Base-by-base conservation (phyloP, 2,113 vertebrate species). In the Festucalex cinctus region DNA sequence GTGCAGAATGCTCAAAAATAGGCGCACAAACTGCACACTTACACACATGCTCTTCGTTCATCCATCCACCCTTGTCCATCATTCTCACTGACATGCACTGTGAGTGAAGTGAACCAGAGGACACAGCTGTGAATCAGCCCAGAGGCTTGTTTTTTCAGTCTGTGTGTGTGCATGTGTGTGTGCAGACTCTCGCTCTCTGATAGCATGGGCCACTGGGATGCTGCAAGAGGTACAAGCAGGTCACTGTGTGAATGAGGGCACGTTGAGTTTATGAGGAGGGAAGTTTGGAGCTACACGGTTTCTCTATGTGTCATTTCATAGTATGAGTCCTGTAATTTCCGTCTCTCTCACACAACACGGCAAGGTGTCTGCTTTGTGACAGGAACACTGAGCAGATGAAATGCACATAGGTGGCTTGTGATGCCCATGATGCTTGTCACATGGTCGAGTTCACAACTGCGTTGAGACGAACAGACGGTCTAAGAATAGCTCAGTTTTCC, bases 101-200 rank as follows among this genome's bases (percentile, higher is more conserved):
- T 13, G 46, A 82, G 69, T 76, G 78, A 74, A 76, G 79, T 68
- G 32, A 70, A 75, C 69, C 75, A 75, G 69, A 81, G 74, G 70
- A 64, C 68, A 74, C 85, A 82, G 83, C 76, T 85, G 70, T 81
- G 80, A 77, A 78, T 54, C 63, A 65, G 65, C 80, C 76, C 77
- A 77, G 24, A 54, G 80, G 72, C 68, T 66, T 62, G 63, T 71
- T 22, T 43, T 57, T 51, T 69, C 54, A 65, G 28, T 62, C 65
- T 74, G 41, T 48, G 46, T 60, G 24, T 51, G 32, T 60, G 66
- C 44, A 16, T 51, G 22, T 65, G 43, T 58, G 66, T 64, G n/a
- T 64, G 39, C 6, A 8, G 66, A 13, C 14, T 12, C 12, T 12
- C 22, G 65, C 22, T 57, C 32, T 58, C 28, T 67, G 77, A 76